Conservation (phyloP, 1,140 invertebrate genomes). For the Brachionus asplanchnoidis region DNA sequence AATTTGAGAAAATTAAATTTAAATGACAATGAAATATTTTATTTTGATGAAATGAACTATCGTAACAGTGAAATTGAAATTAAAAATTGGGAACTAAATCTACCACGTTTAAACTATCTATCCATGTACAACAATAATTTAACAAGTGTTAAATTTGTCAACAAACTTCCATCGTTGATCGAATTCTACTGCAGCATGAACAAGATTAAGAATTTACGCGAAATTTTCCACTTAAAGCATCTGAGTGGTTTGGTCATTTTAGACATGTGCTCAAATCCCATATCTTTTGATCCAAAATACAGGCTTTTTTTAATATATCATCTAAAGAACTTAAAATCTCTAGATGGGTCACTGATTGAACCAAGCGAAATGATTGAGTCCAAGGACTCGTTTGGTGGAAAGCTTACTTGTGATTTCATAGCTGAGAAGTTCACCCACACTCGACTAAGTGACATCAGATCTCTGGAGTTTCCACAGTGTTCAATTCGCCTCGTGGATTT, state of each 20-base stretch:
- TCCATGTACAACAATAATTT: constrained; percentile 50
- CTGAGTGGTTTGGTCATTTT: constrained; percentile 52
- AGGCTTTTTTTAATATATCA: constrained; percentile 56
- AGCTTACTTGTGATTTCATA: constrained; percentile 55
- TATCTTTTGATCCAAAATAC: constrained; percentile 52
- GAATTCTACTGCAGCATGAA: constrained; percentile 56
- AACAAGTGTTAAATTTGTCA: constrained; percentile 44
- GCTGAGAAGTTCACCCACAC: constrained; percentile 53
- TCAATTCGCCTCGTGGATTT: constrained; percentile 53
- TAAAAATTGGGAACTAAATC: constrained; percentile 32
- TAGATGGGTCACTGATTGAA: constrained; percentile 55
- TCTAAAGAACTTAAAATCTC: constrained; percentile 52
- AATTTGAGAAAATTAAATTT: constrained; percentile 80
- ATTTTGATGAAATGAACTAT: constrained; percentile 58
- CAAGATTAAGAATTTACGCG: constrained; percentile 50
- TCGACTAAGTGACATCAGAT: constrained; percentile 48
- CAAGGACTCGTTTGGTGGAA: constrained; percentile 55
- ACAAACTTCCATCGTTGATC: constrained; percentile 45
- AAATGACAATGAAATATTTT: constrained; percentile 71
- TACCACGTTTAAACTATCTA: constrained; percentile 50
- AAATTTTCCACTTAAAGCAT: constrained; percentile 55
- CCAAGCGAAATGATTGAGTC: constrained; percentile 50
- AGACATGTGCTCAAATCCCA: constrained; percentile 54
- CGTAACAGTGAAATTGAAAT: constrained; percentile 22
- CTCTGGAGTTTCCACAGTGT: constrained; percentile 54